Percentiles rank a stretch among this genome's conserved stretches.
Evolutionary conservation across 2,888 invertebrate species (phyloP).

Genomic region (Scaptomyza flava): DNA sequence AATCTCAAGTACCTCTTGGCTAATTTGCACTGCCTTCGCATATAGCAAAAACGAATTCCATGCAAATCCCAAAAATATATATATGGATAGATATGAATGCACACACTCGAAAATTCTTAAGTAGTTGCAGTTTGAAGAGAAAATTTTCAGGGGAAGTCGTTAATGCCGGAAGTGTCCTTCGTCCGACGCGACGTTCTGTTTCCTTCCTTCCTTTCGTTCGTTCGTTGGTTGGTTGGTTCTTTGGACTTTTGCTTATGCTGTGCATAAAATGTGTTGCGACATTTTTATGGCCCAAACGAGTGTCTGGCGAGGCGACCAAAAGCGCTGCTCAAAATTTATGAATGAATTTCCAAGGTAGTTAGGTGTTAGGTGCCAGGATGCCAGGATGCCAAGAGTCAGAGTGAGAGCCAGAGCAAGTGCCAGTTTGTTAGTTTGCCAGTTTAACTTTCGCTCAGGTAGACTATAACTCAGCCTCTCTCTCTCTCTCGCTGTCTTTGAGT

Average conservation of each 20-base stretch:
- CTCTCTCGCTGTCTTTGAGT: conserved; percentile 7
- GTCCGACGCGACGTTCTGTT: conserved; percentile 15
- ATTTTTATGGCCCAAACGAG: conserved; percentile 74
- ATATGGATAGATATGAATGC: conserved; percentile 14
- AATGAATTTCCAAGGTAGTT: conserved; percentile 59
- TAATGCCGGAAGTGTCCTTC: conserved; percentile 76
- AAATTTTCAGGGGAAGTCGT: conserved; percentile 52
- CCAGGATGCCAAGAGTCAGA: conserved; percentile 23
- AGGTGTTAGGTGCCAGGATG: conserved; percentile 3
- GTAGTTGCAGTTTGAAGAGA: conserved; percentile 33
- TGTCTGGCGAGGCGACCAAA: conserved; percentile 56
- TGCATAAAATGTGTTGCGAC: conserved; percentile 77
- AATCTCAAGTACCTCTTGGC: conserved; percentile 42
- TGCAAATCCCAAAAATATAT: conserved; percentile 39
- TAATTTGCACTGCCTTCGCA: conserved; percentile 37
- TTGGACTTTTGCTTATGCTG: not conserved
- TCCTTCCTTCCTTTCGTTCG: conserved; percentile 16
- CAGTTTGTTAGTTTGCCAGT: not conserved
- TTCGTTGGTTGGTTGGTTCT: not conserved
- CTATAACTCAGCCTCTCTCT: conserved; percentile 64
- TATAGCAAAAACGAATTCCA: not conserved
- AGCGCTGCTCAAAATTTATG: conserved; percentile 75
- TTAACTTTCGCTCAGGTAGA: conserved; percentile 55
- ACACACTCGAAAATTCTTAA: conserved; percentile 24
- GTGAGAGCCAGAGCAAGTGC: not conserved